Percentiles rank a stretch among this genome's conserved stretches.
These are phyloP conservation scores for Platichthys flesus DNA, from an alignment of 2,113 vertebrate genomes.

Conservation along the genomic window DNA sequence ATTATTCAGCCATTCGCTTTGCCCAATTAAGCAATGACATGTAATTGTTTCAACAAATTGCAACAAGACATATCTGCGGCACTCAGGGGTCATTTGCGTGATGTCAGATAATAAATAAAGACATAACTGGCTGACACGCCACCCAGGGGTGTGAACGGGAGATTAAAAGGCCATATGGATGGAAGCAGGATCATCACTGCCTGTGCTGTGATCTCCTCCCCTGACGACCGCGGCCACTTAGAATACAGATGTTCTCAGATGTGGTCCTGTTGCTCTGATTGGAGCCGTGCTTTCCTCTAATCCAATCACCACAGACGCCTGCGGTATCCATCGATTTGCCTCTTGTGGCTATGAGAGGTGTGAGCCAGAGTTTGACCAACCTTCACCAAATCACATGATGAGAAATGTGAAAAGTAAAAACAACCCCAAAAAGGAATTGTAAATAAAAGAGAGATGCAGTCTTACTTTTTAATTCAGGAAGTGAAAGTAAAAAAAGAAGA, in stretches of 20 bases:
- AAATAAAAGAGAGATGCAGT: not conserved
- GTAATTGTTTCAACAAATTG: slow-evolving; percentile 74
- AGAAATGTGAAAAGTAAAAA: not conserved
- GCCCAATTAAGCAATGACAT: slow-evolving; percentile 75
- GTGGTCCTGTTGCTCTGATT: slow-evolving; percentile 29
- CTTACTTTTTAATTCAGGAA: not conserved
- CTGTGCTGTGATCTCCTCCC: slow-evolving; percentile 55
- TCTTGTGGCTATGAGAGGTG: not conserved
- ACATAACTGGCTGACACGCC: slow-evolving; percentile 58
- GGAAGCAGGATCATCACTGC: slow-evolving; percentile 49
- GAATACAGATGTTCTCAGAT: slow-evolving; percentile 67
- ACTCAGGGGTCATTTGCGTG: slow-evolving; percentile 67
- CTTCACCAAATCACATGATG: not conserved
- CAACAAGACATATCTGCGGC: slow-evolving; percentile 58
- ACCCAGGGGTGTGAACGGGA: slow-evolving; percentile 42
- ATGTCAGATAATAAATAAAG: slow-evolving; percentile 74
- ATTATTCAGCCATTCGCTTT: slow-evolving; percentile 58
- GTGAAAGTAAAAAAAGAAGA: not conserved
- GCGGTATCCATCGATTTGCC: not conserved
- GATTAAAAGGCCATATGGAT: slow-evolving; percentile 71
- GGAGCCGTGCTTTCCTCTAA: slow-evolving; percentile 19
- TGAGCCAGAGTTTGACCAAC: not conserved
- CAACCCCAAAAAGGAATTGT: not conserved
- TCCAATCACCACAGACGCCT: slow-evolving; percentile 19
- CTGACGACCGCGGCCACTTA: slow-evolving; percentile 46